Conservation (phyloP, 2,113 vertebrate species). For the Camelus dromedarius region DNA sequence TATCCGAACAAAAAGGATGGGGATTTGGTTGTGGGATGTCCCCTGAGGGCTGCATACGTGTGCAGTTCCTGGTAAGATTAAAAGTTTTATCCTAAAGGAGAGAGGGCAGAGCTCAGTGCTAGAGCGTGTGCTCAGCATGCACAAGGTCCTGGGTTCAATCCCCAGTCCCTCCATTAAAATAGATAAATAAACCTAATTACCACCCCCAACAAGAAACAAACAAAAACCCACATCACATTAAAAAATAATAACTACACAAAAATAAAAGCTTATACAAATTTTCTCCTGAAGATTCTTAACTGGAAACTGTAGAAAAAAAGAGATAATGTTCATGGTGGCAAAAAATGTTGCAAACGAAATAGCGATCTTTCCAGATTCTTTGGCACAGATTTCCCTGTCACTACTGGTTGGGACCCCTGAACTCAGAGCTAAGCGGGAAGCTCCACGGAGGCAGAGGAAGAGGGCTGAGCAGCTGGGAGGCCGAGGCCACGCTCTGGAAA, state of each 20-base stretch:
- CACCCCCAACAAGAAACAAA: too few species aligned
- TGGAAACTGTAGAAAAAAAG: neutral
- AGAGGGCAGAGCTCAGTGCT: too few species aligned
- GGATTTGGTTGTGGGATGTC: neutral
- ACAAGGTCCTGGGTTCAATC: too few species aligned
- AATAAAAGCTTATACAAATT: neutral
- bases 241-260: too few species aligned
- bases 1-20: neutral
- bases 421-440: rapidly evolving
- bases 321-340: neutral
- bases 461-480: rapidly evolving
- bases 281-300: conserved; percentile 59
- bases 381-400: neutral
- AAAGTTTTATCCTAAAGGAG: conserved; percentile 69
- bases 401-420: too few species aligned
- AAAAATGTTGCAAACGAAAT: conserved; percentile 56
- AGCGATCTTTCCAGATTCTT: neutral
- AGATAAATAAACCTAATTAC: too few species aligned
- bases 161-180: too few species aligned
- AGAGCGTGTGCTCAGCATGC: too few species aligned
- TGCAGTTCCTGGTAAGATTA: conserved; percentile 76
- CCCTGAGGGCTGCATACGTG: neutral
- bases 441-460: neutral
- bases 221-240: too few species aligned
- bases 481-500: neutral